A percentile compares a stretch with the other conserved stretches of the same genome.
phyloP scores from a whole-genome alignment of 2,888 invertebrate genomes.

The Limnephilus marmoratus region DNA sequence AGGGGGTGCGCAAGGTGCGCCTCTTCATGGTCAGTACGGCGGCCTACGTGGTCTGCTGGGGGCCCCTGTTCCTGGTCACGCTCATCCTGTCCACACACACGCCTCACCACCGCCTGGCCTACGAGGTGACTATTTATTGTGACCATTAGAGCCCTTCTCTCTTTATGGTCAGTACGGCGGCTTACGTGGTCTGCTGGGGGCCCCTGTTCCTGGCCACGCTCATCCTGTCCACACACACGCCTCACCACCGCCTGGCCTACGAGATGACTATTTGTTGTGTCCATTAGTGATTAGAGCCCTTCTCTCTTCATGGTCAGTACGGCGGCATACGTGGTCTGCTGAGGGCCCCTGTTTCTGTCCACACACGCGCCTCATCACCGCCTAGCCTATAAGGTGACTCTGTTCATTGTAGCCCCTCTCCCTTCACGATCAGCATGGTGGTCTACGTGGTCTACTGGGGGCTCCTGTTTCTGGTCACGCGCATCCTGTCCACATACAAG shows the following conservation, averaged over 20 bases:
- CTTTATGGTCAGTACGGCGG: slow-evolving; percentile 89
- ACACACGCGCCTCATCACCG: slow-evolving; percentile 77
- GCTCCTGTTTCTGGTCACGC: slow-evolving; percentile 81
- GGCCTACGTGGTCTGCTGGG: slow-evolving; percentile 93
- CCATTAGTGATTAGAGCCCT: neutral
- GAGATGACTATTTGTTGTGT: slow-evolving; percentile 78
- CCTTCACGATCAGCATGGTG: slow-evolving; percentile 87
- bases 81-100: slow-evolving; percentile 73
- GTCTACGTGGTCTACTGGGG: slow-evolving; percentile 93
- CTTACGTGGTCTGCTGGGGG: slow-evolving; percentile 92
- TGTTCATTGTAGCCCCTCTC: neutral
- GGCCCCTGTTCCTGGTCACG: slow-evolving; percentile 91
- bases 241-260: slow-evolving; percentile 85
- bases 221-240: slow-evolving; percentile 71
- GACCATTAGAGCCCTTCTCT: neutral
- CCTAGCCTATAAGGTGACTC: slow-evolving; percentile 85
- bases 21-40: slow-evolving; percentile 92
- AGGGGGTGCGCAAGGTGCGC: slow-evolving; percentile 88
- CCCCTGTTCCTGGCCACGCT: slow-evolving; percentile 90
- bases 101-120: slow-evolving; percentile 83
- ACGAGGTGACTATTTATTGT: slow-evolving; percentile 80
- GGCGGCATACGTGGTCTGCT: slow-evolving; percentile 88
- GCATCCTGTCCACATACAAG: slow-evolving; percentile 27
- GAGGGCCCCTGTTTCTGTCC: slow-evolving; percentile 89
- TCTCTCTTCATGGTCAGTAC: slow-evolving; percentile 85